phyloP scores from a whole-genome alignment of 2,113 vertebrate genomes.

The Cariama cristata region DNA sequence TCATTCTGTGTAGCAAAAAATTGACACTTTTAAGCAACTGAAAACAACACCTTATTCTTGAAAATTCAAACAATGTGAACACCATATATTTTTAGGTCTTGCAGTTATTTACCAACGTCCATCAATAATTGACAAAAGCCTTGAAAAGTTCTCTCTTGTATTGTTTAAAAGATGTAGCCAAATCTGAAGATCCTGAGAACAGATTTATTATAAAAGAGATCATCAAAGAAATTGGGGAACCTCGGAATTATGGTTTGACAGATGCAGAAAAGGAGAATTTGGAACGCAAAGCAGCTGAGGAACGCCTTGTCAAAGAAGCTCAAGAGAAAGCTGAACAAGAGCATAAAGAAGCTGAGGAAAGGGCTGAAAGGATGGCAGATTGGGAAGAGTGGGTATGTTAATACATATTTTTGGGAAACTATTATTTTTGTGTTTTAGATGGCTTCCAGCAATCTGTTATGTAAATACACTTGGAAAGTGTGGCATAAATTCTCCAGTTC shows the following conservation, averaged over 20 bases:
- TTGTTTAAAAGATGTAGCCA: conserved; percentile 80
- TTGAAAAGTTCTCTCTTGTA: not conserved
- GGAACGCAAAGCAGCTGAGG: conserved; percentile 74
- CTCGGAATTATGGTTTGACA: conserved; percentile 84
- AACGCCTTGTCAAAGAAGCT: conserved; percentile 72
- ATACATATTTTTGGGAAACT: not conserved
- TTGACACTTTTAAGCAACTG: not conserved
- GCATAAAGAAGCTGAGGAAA: conserved; percentile 78
- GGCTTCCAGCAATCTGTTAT: not conserved
- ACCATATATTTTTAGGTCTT: not conserved
- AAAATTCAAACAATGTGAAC: not conserved
- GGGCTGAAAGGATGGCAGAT: conserved; percentile 69
- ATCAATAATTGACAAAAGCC: not conserved
- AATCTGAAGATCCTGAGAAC: conserved; percentile 77
- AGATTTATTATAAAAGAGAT: conserved; percentile 79
- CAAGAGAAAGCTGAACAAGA: conserved; percentile 68
- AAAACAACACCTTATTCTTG: not conserved
- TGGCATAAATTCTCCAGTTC: not conserved
- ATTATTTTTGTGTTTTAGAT: not conserved
- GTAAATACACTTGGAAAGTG: not conserved
- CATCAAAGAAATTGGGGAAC: conserved; percentile 79
- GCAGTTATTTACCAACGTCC: not conserved
- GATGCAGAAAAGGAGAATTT: conserved; percentile 79
- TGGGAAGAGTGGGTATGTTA: conserved; percentile 91
- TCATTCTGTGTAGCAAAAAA: not conserved